phyloP scores from a whole-genome alignment of 2,797 vertebrate species.

The Margarornis squamiger region DNA sequence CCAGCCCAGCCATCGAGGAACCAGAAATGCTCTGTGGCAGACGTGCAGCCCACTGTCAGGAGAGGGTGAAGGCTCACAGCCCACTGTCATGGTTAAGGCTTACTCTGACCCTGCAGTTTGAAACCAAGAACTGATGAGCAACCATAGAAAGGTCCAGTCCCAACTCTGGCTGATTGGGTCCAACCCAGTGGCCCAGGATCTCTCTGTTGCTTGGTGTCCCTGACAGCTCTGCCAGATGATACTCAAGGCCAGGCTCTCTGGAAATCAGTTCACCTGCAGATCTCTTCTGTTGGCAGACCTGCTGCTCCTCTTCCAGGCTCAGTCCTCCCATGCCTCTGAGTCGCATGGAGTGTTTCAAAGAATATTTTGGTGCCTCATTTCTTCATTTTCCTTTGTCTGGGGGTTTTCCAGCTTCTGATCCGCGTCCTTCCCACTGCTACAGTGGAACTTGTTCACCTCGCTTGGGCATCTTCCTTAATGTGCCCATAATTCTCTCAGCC shows the following conservation, averaged over 20 bases:
- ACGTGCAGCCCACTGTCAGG: not conserved
- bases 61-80: not conserved
- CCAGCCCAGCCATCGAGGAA: not conserved
- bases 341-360: not conserved
- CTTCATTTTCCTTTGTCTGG: not conserved
- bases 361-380: not conserved
- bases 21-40: not conserved
- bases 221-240: not conserved
- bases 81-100: not conserved
- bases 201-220: not conserved
- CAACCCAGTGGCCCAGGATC: not conserved
- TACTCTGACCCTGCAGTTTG: not conserved
- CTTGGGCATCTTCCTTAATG: not conserved
- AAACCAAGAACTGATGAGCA: not conserved
- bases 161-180: not conserved
- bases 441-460: not conserved
- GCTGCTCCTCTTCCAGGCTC: not conserved
- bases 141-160: not conserved
- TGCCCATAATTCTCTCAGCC: not conserved
- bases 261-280: not conserved
- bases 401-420: slow-evolving; percentile 32
- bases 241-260: not conserved
- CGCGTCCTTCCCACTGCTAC: not conserved
- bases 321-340: not conserved
- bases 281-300: not conserved